A percentile compares a stretch with the other conserved stretches of the same genome.
Conservation (phyloP, 1,140 invertebrate genomes). For the Caenorhabditis tropicalis region DNA sequence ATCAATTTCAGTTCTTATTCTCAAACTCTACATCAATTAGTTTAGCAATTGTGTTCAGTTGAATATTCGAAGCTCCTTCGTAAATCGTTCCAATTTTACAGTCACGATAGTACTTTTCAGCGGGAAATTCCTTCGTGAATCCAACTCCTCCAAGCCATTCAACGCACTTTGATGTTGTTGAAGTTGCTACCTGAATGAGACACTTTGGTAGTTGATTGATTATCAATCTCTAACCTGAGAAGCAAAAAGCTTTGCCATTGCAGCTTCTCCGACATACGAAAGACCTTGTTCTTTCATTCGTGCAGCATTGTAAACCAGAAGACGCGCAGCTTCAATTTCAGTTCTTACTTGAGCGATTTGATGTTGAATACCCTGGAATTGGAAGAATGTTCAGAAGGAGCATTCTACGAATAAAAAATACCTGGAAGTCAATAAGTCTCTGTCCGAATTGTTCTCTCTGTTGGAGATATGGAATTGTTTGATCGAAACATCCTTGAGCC, state of each 20-base stretch:
- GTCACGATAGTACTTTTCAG: slow-evolving; percentile 95
- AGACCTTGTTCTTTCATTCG: slow-evolving; percentile 76
- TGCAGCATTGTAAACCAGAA: slow-evolving; percentile 92
- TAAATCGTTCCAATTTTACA: slow-evolving; percentile 92
- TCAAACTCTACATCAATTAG: slow-evolving; percentile 79
- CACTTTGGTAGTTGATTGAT: no score
- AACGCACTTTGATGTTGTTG: slow-evolving; percentile 79
- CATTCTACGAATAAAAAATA: slow-evolving; percentile 70
- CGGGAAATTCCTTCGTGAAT: slow-evolving; percentile 91
- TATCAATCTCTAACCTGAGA: slow-evolving; percentile 74
- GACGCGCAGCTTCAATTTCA: slow-evolving; percentile 85
- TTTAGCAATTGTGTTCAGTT: slow-evolving; percentile 95
- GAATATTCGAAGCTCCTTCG: slow-evolving; percentile 96
- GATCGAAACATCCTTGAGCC: slow-evolving; percentile 89
- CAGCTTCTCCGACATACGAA: slow-evolving; percentile 87
- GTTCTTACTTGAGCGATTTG: slow-evolving; percentile 87
- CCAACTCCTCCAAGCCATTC: slow-evolving; percentile 98
- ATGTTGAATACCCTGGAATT: slow-evolving; percentile 86
- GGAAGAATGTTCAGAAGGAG: background rate
- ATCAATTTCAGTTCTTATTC: background rate
- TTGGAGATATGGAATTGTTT: slow-evolving; percentile 88
- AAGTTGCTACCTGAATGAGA: slow-evolving; percentile 12
- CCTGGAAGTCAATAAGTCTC: slow-evolving; percentile 87
- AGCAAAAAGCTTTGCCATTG: slow-evolving; percentile 91
- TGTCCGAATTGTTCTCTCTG: slow-evolving; percentile 92